Percentiles rank a stretch among this genome's conserved stretches.
These are phyloP conservation scores for Sardina pilchardus DNA, from an alignment of 2,113 vertebrate genomes.

Conservation along the genomic window DNA sequence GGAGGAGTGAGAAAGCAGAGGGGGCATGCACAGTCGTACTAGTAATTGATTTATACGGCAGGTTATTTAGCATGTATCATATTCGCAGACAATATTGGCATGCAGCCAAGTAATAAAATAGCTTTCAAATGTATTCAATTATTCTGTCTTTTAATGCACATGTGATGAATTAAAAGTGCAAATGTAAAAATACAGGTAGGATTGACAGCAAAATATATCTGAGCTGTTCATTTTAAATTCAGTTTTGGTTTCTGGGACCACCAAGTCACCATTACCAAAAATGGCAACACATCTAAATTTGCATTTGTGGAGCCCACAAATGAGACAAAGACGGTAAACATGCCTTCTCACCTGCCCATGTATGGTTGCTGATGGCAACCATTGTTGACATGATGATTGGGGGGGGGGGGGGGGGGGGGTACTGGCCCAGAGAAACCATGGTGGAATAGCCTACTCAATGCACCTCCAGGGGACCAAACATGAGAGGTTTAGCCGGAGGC, in stretches of 20 bases:
- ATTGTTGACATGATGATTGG: constrained; percentile 5
- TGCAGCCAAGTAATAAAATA: background rate
- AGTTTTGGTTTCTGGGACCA: background rate
- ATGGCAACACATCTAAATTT: background rate
- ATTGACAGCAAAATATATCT: background rate
- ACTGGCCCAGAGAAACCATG: constrained; percentile 5
- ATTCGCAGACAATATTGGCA: background rate
- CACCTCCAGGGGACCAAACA: background rate
- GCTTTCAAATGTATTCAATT: background rate
- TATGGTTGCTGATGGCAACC: background rate
- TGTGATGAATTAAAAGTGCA: background rate
- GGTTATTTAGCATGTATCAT: background rate
- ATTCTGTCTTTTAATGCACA: background rate
- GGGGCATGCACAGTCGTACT: background rate
- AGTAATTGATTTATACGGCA: background rate
- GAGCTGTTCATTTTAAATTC: background rate
- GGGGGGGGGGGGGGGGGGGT: background rate
- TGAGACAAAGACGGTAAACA: background rate
- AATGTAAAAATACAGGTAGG: background rate
- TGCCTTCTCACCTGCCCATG: too few species aligned
- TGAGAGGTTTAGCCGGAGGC: background rate
- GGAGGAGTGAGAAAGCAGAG: background rate
- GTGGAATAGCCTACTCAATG: constrained; percentile 10
- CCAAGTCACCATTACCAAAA: background rate
- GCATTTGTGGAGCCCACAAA: background rate